Evolutionary conservation across 2,113 vertebrate genomes (phyloP), one percentile per base, ranked within the genome.

Genomic region (Passer montanus): DNA sequence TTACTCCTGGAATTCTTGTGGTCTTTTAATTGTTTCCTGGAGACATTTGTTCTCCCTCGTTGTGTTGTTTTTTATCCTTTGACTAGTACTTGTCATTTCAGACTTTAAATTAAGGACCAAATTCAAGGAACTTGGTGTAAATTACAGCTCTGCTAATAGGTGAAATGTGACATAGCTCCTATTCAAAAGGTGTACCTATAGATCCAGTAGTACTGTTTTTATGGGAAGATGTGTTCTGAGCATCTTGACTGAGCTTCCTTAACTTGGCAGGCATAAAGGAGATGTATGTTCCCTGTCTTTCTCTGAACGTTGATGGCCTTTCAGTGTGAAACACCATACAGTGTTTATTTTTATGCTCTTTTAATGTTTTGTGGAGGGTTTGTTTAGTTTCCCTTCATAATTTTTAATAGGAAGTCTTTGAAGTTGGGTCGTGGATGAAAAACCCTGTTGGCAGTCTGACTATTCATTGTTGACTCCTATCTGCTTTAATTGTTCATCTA

Each of bases 321-420:
- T 89, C 90, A 92, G 79, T 94, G 88, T 94, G 93, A 96, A 96
- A 63, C 82, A 90, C 33, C 69, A 72, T 33, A 41, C 8, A 31
- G 52, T 72, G 52, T 90, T 97, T 97, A 84, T 97, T 96, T 97
- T 96, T 95, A 85, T 74, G 85, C 52, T 52, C 56, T 90, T 87
- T 74, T 75, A 88, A 91, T 90, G 50, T 88, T 94, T 77, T 74
- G 27, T 90, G 73, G 69, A 60, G 56, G 47, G 60, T 93, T 95
- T 95, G 85, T 95, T 94, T 95, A 46, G 85, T 86, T 95, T 93
- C 44, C 70, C 68, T 80, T 93, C 72, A 20, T 93, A 81, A 81
- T 90, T 96, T 95, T 96, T 94, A 89, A 70, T 93, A 81, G 93
- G 92, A 90, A 95, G 60, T 75, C 88, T 96, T 96, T 95, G 88